Conservation (phyloP, 2,113 vertebrate species). For the Geococcyx californianus region DNA sequence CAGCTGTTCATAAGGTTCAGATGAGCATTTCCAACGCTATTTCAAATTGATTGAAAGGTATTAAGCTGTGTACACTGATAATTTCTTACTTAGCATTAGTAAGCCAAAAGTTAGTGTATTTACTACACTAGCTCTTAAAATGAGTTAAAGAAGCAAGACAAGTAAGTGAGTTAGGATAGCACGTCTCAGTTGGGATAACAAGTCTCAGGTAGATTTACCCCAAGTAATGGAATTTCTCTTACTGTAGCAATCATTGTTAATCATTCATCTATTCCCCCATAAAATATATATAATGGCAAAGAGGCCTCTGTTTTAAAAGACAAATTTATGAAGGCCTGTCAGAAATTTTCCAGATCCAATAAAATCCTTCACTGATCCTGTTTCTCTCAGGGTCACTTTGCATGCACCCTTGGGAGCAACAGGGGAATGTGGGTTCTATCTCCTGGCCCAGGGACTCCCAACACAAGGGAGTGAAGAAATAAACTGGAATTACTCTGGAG, state of each 20-base stretch:
- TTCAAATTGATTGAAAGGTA: neutral
- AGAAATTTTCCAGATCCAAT: neutral
- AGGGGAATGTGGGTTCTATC: neutral
- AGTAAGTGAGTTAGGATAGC: neutral
- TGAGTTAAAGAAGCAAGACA: neutral
- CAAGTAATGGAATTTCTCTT: neutral
- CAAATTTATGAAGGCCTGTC: neutral
- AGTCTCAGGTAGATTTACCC: neutral
- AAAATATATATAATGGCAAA: neutral
- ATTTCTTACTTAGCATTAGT: neutral
- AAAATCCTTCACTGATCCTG: neutral
- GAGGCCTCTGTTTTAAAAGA: neutral
- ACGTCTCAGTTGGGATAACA: neutral
- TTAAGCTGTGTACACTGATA: neutral
- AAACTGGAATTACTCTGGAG: neutral
- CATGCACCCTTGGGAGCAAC: neutral
- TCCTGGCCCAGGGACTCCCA: neutral
- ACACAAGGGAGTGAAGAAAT: fast-evolving
- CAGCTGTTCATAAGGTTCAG: neutral
- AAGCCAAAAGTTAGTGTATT: neutral
- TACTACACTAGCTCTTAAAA: neutral
- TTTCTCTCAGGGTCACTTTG: neutral
- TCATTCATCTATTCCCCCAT: neutral
- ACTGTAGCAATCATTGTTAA: neutral
- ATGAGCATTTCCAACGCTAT: neutral